These are phyloP conservation scores for Hydrophis major DNA, from an alignment of 2,797 vertebrate genomes.

Conservation along the genomic window DNA sequence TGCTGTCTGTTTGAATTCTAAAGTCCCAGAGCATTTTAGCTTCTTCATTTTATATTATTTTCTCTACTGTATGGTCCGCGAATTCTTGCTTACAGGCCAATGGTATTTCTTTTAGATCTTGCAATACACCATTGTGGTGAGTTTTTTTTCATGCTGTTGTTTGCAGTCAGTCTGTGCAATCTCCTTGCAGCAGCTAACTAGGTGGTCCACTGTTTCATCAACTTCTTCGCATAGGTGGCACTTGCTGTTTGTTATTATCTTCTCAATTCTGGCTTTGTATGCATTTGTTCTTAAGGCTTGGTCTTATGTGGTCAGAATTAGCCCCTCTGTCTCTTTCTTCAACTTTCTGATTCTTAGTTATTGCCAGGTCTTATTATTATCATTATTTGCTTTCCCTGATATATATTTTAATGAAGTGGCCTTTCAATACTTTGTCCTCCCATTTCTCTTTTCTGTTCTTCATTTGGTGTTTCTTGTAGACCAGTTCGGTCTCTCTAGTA, in stretches of 20 bases:
- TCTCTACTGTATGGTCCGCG: not conserved
- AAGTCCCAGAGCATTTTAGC: not conserved
- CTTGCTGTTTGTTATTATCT: not conserved
- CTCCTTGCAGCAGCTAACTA: not conserved
- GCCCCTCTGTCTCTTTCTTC: not conserved
- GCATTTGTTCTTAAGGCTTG: not conserved
- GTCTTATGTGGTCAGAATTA: not conserved
- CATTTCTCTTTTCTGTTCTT: not conserved
- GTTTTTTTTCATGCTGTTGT: not conserved
- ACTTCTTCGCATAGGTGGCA: not conserved
- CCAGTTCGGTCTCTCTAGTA: not conserved
- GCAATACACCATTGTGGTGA: not conserved
- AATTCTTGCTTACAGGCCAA: not conserved
- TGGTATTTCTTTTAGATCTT: not conserved
- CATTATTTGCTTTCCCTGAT: not conserved
- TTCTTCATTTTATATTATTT: not conserved
- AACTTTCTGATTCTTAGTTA: not conserved
- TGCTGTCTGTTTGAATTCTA: not conserved
- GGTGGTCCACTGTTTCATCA: not conserved
- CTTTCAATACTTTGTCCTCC: not conserved
- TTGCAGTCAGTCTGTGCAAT: not conserved
- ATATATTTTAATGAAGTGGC: not conserved
- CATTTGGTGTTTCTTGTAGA: not conserved
- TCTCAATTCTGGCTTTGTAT: not conserved
- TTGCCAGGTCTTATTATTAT: not conserved